A percentile compares a stretch with the other conserved stretches of the same genome.
Evolutionary conservation across 2,797 vertebrate genomes (phyloP).

Genomic region (Morus bassanus): DNA sequence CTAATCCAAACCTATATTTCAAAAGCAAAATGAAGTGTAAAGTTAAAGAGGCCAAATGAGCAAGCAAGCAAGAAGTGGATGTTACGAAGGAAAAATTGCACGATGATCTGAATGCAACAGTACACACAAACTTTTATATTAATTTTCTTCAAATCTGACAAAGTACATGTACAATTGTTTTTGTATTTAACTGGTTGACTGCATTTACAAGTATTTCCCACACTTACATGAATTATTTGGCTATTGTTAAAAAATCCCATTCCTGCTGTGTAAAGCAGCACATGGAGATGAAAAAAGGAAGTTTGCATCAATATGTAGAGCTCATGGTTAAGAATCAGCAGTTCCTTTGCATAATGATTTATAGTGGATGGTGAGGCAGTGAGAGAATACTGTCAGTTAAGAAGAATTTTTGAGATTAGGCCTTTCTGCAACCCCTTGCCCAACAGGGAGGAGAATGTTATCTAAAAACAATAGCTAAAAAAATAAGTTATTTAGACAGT

Average conservation of each 20-base stretch:
- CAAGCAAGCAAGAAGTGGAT: background rate
- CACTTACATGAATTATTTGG: background rate
- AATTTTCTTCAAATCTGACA: background rate
- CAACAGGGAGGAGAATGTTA: background rate
- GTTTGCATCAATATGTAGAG: background rate
- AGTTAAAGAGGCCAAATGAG: background rate
- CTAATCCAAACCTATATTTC: background rate
- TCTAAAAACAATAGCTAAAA: background rate
- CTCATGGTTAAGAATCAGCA: background rate
- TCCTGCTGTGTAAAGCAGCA: background rate
- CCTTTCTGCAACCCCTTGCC: background rate
- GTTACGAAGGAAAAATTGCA: background rate
- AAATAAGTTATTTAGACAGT: background rate
- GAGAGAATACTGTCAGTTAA: background rate
- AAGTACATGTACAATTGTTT: background rate
- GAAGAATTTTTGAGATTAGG: background rate
- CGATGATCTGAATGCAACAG: fast-evolving
- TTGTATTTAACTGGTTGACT: background rate
- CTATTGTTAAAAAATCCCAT: background rate
- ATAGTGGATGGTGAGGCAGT: background rate
- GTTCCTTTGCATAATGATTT: background rate
- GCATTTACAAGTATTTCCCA: background rate
- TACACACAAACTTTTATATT: background rate
- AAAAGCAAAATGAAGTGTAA: background rate
- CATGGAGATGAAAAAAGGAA: background rate